Conservation (phyloP, 2,113 vertebrate species). For the Aptenodytes patagonicus region DNA sequence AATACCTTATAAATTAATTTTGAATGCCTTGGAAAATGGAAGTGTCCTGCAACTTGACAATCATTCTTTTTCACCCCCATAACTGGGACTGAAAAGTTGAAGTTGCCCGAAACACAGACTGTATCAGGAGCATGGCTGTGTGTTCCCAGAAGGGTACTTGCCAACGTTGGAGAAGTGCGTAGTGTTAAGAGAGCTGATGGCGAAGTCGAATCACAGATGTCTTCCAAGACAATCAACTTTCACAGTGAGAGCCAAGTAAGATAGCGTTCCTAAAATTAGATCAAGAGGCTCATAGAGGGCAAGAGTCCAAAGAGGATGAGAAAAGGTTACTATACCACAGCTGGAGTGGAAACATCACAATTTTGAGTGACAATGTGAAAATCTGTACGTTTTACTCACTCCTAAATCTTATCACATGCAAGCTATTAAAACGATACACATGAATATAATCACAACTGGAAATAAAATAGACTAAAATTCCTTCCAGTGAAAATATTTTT, state of each 20-base stretch:
- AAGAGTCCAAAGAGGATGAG: background rate
- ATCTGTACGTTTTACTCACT: background rate
- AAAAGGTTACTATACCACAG: background rate
- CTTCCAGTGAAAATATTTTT: background rate
- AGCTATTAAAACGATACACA: background rate
- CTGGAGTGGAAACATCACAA: background rate
- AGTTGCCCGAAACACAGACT: background rate
- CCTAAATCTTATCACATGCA: background rate
- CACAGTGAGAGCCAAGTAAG: background rate
- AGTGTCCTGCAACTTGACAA: background rate
- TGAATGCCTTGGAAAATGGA: background rate
- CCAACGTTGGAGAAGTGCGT: background rate
- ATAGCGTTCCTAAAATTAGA: background rate
- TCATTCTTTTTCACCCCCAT: background rate
- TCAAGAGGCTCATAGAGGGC: background rate
- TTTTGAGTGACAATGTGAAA: background rate
- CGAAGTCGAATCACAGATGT: background rate
- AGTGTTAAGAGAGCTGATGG: background rate
- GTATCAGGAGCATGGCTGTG: rapidly evolving
- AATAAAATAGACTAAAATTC: background rate
- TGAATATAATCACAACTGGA: background rate
- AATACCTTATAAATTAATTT: background rate
- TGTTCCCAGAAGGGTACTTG: background rate
- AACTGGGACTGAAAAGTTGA: background rate
- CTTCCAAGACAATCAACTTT: background rate